A percentile compares a stretch with the other conserved stretches of the same genome.
These are phyloP conservation scores for Lissocephala sabroskyi DNA, from an alignment of 2,888 invertebrate genomes.

Conservation along the genomic window DNA sequence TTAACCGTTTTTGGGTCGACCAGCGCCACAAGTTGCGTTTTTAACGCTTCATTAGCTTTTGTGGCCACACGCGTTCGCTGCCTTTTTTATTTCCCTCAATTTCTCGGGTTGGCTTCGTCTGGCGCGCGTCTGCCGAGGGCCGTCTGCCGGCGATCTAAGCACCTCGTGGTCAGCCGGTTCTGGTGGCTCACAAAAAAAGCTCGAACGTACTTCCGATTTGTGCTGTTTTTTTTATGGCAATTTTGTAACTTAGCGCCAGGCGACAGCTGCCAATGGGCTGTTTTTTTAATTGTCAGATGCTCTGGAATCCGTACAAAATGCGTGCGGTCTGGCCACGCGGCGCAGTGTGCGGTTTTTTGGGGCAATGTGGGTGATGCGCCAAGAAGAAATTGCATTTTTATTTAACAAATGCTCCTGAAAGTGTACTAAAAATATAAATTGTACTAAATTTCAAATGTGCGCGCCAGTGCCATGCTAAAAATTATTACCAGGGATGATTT, in stretches of 20 bases:
- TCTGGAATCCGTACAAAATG: slow-evolving; percentile 60
- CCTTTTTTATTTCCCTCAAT: slow-evolving; percentile 10
- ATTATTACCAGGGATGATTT: too few relatives aligned
- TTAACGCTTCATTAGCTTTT: slow-evolving; percentile 66
- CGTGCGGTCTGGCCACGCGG: too few relatives aligned
- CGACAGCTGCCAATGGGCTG: slow-evolving; percentile 39
- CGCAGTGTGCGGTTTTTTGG: slow-evolving; percentile 35
- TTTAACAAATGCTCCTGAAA: too few relatives aligned
- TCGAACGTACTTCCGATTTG: slow-evolving; percentile 52
- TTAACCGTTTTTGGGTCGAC: slow-evolving; percentile 11
- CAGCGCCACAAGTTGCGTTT: slow-evolving; percentile 43
- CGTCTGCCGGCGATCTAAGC: slow-evolving; percentile 41
- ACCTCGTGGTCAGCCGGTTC: slow-evolving; percentile 31
- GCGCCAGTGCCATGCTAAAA: too few relatives aligned
- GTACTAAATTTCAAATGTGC: too few relatives aligned
- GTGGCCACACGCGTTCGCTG: slow-evolving; percentile 66
- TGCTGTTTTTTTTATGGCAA: slow-evolving; percentile 39
- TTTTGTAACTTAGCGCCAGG: slow-evolving; percentile 4
- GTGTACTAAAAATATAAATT: too few relatives aligned
- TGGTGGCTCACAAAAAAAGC: slow-evolving; percentile 9
- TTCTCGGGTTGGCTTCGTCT: slow-evolving; percentile 29
- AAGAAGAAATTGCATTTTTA: too few relatives aligned
- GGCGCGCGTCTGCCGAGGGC: slow-evolving; percentile 49
- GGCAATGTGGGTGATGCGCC: slow-evolving; percentile 14
- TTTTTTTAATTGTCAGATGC: slow-evolving; percentile 45